A percentile compares a stretch with the other conserved stretches of the same genome.
These are phyloP conservation scores for Bufo gargarizans DNA, from an alignment of 2,113 vertebrate species.

Conservation along the genomic window DNA sequence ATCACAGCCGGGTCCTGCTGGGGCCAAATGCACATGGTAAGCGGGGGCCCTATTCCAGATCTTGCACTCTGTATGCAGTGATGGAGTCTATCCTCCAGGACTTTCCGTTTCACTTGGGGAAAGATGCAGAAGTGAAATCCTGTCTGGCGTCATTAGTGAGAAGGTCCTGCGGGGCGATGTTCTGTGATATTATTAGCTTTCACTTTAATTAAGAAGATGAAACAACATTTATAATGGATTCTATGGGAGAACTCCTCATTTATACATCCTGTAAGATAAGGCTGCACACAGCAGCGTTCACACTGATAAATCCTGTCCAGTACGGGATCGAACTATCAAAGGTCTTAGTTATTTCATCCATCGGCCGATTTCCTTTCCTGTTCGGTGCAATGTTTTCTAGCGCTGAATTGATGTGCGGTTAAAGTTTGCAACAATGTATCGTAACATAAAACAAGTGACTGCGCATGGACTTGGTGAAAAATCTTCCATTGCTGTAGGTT, in stretches of 20 bases:
- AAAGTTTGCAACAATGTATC: not conserved
- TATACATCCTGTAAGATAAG: conserved; percentile 23
- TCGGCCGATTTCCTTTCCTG: not conserved
- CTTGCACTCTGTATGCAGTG: too few relatives aligned
- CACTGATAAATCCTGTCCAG: not conserved
- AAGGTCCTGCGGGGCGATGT: conserved; percentile 25
- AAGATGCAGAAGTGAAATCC: not conserved
- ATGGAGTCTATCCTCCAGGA: not conserved
- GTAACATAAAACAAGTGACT: not conserved
- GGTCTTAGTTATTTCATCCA: not conserved
- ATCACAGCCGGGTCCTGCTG: too few relatives aligned
- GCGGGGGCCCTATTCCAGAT: too few relatives aligned
- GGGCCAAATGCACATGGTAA: too few relatives aligned
- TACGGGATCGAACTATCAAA: not conserved
- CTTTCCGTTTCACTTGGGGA: not conserved
- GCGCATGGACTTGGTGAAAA: too few relatives aligned
- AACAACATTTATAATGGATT: conserved; percentile 19
- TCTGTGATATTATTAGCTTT: conserved; percentile 47
- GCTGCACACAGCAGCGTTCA: not conserved
- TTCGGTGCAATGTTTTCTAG: not conserved
- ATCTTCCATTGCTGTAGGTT: not conserved
- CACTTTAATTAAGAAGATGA: conserved; percentile 22
- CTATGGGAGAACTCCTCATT: not conserved
- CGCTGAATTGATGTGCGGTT: not conserved
- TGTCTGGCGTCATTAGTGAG: conserved; percentile 7